Evolutionary conservation across 2,113 vertebrate genomes (phyloP).

Genomic region (Peromyscus maniculatus): DNA sequence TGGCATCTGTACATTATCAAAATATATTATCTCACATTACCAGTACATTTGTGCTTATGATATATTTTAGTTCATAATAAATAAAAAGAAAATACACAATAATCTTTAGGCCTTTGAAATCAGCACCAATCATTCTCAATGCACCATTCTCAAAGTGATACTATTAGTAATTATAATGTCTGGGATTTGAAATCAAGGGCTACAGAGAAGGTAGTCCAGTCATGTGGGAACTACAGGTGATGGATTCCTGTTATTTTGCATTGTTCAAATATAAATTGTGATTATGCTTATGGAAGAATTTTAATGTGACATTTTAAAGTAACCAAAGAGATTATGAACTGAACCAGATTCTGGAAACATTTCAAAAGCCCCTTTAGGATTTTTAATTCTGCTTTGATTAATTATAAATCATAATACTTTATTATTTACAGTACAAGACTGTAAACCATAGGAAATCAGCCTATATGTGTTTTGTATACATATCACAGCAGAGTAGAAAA

Average conservation of each 20-base stretch:
- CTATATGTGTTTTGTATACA: background rate
- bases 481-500: background rate
- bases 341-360: background rate
- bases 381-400: background rate
- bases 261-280: background rate
- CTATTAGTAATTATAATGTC: background rate
- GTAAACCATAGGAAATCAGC: background rate
- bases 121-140: background rate
- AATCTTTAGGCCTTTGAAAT: background rate
- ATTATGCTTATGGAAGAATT: background rate
- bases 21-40: background rate
- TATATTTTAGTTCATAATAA: conserved; percentile 3
- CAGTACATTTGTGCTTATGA: background rate
- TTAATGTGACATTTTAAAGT: background rate
- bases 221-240: background rate
- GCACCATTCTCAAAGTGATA: background rate
- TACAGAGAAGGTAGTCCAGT: background rate
- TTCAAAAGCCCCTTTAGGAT: background rate
- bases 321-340: background rate
- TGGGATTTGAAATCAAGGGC: background rate
- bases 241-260: background rate
- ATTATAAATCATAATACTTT: background rate
- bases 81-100: background rate
- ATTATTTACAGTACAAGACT: too few relatives aligned
- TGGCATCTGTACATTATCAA: background rate